phyloP scores from a whole-genome alignment of 2,888 invertebrate genomes.

The Drosophila pseudotakahashii region DNA sequence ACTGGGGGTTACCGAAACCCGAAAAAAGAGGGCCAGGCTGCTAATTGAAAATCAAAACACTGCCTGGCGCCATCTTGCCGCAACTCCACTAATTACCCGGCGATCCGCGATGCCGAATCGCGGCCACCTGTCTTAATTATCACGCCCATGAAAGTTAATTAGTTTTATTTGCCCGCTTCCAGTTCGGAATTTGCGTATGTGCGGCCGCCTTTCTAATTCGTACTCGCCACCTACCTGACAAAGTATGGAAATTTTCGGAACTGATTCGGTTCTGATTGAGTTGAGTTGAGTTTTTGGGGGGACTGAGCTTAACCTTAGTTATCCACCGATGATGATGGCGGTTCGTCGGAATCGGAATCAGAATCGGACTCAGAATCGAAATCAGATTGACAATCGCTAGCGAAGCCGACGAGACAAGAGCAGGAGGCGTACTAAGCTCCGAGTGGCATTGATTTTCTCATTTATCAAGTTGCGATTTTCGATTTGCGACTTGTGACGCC shows the following conservation, averaged over 20 bases:
- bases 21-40: conserved; percentile 9
- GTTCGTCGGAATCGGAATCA: conserved; percentile 9
- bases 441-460: conserved; percentile 69
- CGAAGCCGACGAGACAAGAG: conserved; percentile 54
- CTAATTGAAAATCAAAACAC: conserved; percentile 40
- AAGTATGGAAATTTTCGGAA: conserved; percentile 36
- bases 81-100: conserved; percentile 31
- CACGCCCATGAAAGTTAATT: conserved; percentile 51
- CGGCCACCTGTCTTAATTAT: conserved; percentile 48
- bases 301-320: conserved; percentile 58
- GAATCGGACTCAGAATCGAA: conserved; percentile 26
- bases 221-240: conserved; percentile 61
- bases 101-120: conserved; percentile 34
- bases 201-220: conserved; percentile 69
- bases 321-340: conserved; percentile 31
- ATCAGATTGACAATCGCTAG: no score
- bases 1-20: not conserved
- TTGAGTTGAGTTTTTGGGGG: not conserved
- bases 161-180: conserved; percentile 38
- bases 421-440: conserved; percentile 70
- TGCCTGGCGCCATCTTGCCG: conserved; percentile 43
- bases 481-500: conserved; percentile 61
- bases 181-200: conserved; percentile 28
- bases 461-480: conserved; percentile 62
- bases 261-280: conserved; percentile 26